Conservation (phyloP, 1,140 invertebrate species). For the Cotesia chilonis region DNA sequence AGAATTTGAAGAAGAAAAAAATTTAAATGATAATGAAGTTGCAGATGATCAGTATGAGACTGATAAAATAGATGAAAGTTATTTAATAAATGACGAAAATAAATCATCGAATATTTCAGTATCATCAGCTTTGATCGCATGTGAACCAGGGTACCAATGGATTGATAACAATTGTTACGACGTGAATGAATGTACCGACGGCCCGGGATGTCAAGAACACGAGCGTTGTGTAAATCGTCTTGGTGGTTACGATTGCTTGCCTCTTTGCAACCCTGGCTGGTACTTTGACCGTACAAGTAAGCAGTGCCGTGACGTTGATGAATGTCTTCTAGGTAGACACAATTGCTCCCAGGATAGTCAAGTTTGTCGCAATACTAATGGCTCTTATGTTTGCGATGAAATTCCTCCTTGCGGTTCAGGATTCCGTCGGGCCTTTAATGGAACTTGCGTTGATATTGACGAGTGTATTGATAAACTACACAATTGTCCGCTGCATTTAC, state of each 20-base stretch:
- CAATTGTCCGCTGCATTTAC: constrained; percentile 51
- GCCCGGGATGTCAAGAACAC: constrained; percentile 73
- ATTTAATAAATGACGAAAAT: not conserved
- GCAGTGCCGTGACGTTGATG: constrained; percentile 88
- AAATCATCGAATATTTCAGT: not conserved
- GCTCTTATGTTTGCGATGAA: constrained; percentile 50
- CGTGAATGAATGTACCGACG: constrained; percentile 76
- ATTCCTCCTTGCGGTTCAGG: constrained; percentile 47
- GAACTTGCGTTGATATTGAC: constrained; percentile 66
- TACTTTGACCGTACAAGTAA: constrained; percentile 66
- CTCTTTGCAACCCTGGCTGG: constrained; percentile 65
- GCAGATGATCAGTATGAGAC: constrained; percentile 4
- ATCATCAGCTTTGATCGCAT: constrained; percentile 28
- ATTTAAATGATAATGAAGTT: constrained; percentile 24
- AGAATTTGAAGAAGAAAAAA: not conserved
- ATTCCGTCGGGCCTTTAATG: constrained; percentile 52
- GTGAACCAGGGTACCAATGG: constrained; percentile 66
- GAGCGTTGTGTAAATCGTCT: constrained; percentile 77
- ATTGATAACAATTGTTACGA: constrained; percentile 74
- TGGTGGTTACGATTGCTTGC: constrained; percentile 78
- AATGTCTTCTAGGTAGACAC: constrained; percentile 71
- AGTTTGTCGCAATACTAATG: constrained; percentile 54
- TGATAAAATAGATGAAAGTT: not conserved
- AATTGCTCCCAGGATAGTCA: constrained; percentile 49
- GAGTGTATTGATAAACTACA: constrained; percentile 62